A percentile compares a stretch with the other conserved stretches of the same genome.
These are phyloP conservation scores for Myathropa florea DNA, from an alignment of 2,888 invertebrate genomes.

Conservation along the genomic window DNA sequence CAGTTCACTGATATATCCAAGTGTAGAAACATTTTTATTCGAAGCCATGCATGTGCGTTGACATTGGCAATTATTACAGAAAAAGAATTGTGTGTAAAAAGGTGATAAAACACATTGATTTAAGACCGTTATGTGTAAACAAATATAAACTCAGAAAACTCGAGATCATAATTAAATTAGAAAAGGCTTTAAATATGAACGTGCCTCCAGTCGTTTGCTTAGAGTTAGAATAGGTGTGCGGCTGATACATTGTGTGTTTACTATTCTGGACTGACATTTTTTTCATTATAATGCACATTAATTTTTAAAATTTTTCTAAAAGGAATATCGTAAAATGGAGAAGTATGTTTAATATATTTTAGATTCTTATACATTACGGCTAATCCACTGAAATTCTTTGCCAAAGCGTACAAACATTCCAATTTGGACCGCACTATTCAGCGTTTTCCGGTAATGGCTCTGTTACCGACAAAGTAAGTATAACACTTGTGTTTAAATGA, in stretches of 20 bases:
- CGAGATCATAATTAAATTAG: slow-evolving; percentile 33
- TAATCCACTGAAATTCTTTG: background rate
- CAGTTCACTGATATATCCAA: background rate
- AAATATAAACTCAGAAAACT: background rate
- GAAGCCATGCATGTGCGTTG: slow-evolving; percentile 46
- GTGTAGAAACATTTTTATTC: background rate
- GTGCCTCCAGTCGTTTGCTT: background rate
- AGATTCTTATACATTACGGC: background rate
- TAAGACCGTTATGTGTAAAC: slow-evolving; percentile 26
- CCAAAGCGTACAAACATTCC: slow-evolving; percentile 15
- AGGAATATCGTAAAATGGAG: slow-evolving; percentile 22
- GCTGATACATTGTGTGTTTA: background rate
- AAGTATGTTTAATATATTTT: slow-evolving; percentile 6
- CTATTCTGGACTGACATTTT: background rate
- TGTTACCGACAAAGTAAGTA: slow-evolving; percentile 61
- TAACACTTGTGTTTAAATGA: background rate
- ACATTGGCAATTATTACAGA: slow-evolving; percentile 23
- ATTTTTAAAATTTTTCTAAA: background rate
- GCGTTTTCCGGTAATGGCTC: slow-evolving; percentile 49
- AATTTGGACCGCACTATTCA: slow-evolving; percentile 43
- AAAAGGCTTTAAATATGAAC: slow-evolving; percentile 23
- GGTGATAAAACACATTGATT: slow-evolving; percentile 8
- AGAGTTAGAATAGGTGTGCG: background rate
- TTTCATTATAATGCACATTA: slow-evolving; percentile 11
- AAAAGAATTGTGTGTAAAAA: slow-evolving; percentile 8